Evolutionary conservation across 2,888 invertebrate genomes (phyloP), one percentile per base, ranked within the genome.

Genomic region (Strigamia transsilvanica): DNA sequence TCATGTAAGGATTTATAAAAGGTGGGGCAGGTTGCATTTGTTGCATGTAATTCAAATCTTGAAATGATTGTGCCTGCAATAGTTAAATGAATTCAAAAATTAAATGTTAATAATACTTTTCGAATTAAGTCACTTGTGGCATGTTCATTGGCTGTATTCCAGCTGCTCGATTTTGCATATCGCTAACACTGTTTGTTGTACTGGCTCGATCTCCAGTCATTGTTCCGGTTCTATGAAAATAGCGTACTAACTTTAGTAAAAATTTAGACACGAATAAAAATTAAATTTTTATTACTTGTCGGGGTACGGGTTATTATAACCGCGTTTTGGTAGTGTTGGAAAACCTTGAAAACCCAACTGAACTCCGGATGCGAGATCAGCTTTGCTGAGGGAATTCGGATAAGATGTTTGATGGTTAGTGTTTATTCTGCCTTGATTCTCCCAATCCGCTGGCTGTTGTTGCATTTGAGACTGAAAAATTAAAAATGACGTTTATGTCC

Each of bases 131-230:
- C 7, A 61, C 61, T 61, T 61, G 61, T 23, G 61, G 61, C 61
- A 61, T 61, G 61, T 23, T 23, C 61, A 61, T 61, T 61, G 61
- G 61, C 61, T 18, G 23, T 23, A 61, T 61, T 61, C 61, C 61
- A 61, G 23, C 18, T 18, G 78, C 23, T 21, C 78, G 81, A 81
- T 51, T 42, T 34, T 81, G 81, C 27, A 83, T 34, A 38, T 83
- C 83, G n/a, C 77, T 23, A 21, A 83, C 82, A 18, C 83, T 83
- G 51, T 78, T 79, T 13, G 41, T 13, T 10, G 78, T 18, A 18
- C 51, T 13, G n/a, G 12, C 18, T 23, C 61, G 61, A 61, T 10
- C 23, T 21, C n/a, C n/a, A 10, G 23, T 61, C 61, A 61, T 61
- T 23, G 61, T 18, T 21, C 21, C 61, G 7, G 21, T 61, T 23